Base-by-base conservation (phyloP, 1,140 invertebrate species). In the Brachionus koreanus region DNA sequence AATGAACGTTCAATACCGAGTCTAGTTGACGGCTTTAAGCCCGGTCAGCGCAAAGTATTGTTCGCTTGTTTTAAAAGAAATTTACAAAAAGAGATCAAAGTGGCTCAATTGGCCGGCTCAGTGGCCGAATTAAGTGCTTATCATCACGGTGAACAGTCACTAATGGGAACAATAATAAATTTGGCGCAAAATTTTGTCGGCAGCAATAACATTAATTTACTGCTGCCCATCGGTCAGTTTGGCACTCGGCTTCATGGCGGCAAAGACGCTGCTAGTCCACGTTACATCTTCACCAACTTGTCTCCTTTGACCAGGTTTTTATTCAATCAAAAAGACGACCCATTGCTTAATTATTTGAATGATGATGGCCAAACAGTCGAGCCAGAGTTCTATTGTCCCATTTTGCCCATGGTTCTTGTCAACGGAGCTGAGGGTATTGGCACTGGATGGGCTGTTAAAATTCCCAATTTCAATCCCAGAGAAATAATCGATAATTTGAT, bases 351-450 rank as follows among this genome's bases (percentile, higher is more conserved):
- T 85, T 92, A 94, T 85, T 92, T 97, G 84, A 93, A 92, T 84
- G 98, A 99, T 89, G 98, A 99, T 88, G 98, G 96, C 88, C 92
- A 94, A 86, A 89, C 89, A 75, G 97, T 99, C 84, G 97, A 99
- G 88, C 89, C 89, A 0, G 90, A 93, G 9, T 94, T 93, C 91
- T 99, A 99, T 87, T 89, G 94, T 3, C 98, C 98, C 0, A 94
- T 99, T 82, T 92, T 99, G 83, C 98, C 97, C 0, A 98, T 97
- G 94, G 91, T 98, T 13, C 88, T 99, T 29, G 93, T 98, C 0
- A 99, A 99, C 88, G 97, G 97, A 9, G 94, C 96, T 69, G 96
- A 98, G 84, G 97, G 97, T 84, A 99, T 99, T 85, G 97, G 97
- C 35, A 99, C 97, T 2, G 97, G 96, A 23, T 99, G 97, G 97